A percentile compares a stretch with the other conserved stretches of the same genome.
Evolutionary conservation across 2,113 vertebrate genomes (phyloP).

Genomic region (Jacana jacana): DNA sequence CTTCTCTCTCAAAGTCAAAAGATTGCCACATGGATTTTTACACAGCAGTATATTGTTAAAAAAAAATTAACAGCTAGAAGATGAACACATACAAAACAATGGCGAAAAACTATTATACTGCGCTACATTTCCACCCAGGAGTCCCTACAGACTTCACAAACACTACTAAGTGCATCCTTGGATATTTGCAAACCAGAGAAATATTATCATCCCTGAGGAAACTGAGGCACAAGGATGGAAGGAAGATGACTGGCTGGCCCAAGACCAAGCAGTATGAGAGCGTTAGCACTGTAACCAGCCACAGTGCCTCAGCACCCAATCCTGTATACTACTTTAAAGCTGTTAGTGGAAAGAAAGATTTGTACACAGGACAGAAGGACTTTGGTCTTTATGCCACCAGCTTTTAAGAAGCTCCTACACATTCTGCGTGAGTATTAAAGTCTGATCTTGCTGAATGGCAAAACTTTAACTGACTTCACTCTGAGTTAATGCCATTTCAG

Average conservation of each 20-base stretch:
- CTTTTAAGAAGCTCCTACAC: background rate
- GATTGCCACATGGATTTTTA: constrained; percentile 9
- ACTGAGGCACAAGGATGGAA: background rate
- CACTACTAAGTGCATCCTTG: background rate
- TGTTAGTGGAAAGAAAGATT: background rate
- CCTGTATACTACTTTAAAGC: background rate
- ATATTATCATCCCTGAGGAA: background rate
- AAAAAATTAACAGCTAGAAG: constrained; percentile 10
- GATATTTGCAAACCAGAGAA: background rate
- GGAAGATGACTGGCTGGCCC: background rate
- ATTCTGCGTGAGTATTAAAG: background rate
- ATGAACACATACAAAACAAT: background rate
- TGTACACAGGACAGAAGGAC: background rate
- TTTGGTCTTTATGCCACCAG: background rate
- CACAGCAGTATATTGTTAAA: background rate
- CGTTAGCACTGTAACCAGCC: background rate
- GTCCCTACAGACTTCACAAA: constrained; percentile 3
- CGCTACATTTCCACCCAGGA: background rate
- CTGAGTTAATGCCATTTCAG: background rate
- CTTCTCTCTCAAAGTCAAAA: background rate
- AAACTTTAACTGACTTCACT: constrained; percentile 17
- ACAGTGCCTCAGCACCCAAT: background rate
- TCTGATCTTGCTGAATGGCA: background rate
- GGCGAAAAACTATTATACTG: background rate
- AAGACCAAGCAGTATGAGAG: background rate